Evolutionary conservation across 2,888 invertebrate genomes (phyloP).

Genomic region (Xestia sexstrigata): DNA sequence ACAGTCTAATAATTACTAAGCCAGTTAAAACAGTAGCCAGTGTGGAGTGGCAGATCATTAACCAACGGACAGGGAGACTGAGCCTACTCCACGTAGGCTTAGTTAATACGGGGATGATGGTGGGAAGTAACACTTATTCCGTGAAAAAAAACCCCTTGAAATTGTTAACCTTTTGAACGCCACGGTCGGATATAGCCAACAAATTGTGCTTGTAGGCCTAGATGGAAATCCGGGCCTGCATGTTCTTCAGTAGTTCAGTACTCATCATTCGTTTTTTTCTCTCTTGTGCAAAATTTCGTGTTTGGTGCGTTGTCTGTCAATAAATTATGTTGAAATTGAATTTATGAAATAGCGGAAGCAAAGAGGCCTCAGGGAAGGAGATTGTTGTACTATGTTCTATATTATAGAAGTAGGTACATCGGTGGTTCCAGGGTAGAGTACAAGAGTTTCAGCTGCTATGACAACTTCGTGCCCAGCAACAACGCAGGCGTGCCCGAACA

Average conservation of each 20-base stretch:
- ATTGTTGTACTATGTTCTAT: conserved; percentile 37
- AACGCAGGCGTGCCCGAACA: conserved; percentile 96
- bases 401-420: conserved; percentile 61
- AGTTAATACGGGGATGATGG: background rate
- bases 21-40: background rate
- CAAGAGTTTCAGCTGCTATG: conserved; percentile 96
- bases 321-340: background rate
- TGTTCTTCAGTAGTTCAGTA: background rate
- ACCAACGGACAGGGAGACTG: background rate
- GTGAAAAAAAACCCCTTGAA: no score
- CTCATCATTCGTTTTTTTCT: background rate
- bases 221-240: background rate
- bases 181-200: no score
- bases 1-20: background rate
- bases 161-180: no score
- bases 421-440: conserved; percentile 93
- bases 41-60: background rate
- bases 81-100: no score
- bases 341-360: background rate
- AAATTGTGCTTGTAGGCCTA: background rate
- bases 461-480: conserved; percentile 96
- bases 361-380: background rate
- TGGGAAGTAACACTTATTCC: no score
- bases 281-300: background rate
- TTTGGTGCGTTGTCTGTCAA: background rate